Base-by-base conservation (phyloP, 2,888 invertebrate species). In the Acrobasis consociella region DNA sequence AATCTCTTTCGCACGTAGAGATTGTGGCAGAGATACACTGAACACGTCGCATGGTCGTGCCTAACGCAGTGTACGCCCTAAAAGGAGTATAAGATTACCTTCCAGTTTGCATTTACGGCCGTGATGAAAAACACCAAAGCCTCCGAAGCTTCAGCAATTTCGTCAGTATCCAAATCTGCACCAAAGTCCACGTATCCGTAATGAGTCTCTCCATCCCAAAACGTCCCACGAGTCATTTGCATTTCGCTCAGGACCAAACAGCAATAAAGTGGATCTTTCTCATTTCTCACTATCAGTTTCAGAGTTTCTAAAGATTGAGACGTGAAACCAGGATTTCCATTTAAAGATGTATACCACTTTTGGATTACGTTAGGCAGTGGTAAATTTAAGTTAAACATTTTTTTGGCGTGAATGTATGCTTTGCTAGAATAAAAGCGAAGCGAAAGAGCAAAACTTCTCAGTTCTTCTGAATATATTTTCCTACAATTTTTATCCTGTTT, bases 91-190 rank as follows among this genome's bases (percentile, higher is more conserved):
- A 31, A 7, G 31, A 31, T 31, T 31, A 31, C 31, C 55, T 70
- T 70, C 16, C 56, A 70, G 15, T 11, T 17, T 31, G 53, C 51
- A 60, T 70, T 71, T 10, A 69, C 62, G 5, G 55, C 62, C 5
- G 64, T 63, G 7, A 69, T 55, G 39, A 71, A 52, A 61, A 69
- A 67, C 13, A 68, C 67, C 5, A 69, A 16, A 2, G 64, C 67
- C 49, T 67, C 53, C 37, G 22, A 22, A 10, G 53, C 31, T 53
- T 37, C 31, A 10, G 9, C 7, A n/a, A 37, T 31, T 0, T n/a
- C 13, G n/a, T 67, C 66, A 1, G 59, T 50, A 39, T 64, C 58
- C 8, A 65, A 17, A 9, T 22, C 31, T 10, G 42, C 52, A n/a
- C 67, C 69, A 60, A 64, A 66, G 62, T 69, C 67, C 15, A 67